phyloP scores from a whole-genome alignment of 1,140 invertebrate species.

The Dermatophagoides farinae region DNA sequence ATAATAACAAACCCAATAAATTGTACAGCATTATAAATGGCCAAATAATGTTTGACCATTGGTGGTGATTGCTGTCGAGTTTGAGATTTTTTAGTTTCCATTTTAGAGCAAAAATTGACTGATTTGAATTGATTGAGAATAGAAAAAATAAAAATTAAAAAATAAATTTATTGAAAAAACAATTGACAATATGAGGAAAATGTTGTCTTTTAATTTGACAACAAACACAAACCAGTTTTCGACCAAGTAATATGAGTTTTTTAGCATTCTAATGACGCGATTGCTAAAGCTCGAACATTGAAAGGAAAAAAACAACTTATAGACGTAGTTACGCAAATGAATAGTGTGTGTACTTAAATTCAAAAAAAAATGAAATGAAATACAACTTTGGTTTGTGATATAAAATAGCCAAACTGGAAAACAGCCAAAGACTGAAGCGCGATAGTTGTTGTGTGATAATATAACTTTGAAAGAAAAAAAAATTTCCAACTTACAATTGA shows the following conservation, averaged over 20 bases:
- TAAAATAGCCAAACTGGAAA: too few species aligned
- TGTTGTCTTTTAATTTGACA: background rate
- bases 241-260: too few species aligned
- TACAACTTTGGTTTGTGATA: too few species aligned
- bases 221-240: background rate
- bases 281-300: too few species aligned
- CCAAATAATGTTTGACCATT: conserved; percentile 10
- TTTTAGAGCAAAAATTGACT: background rate
- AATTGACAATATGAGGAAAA: background rate
- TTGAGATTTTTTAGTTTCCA: background rate
- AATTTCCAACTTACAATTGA: background rate
- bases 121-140: background rate
- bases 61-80: background rate
- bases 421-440: too few species aligned
- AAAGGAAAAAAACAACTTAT: background rate
- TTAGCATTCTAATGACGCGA: too few species aligned
- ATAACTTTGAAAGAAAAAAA: background rate
- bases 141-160: background rate
- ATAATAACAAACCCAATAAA: conserved; percentile 9
- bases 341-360: too few species aligned
- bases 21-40: conserved; percentile 10
- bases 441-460: background rate
- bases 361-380: too few species aligned
- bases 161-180: background rate
- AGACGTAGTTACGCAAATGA: too few species aligned